phyloP scores from a whole-genome alignment of 1,140 invertebrate species.

The Lepidurus apus region DNA sequence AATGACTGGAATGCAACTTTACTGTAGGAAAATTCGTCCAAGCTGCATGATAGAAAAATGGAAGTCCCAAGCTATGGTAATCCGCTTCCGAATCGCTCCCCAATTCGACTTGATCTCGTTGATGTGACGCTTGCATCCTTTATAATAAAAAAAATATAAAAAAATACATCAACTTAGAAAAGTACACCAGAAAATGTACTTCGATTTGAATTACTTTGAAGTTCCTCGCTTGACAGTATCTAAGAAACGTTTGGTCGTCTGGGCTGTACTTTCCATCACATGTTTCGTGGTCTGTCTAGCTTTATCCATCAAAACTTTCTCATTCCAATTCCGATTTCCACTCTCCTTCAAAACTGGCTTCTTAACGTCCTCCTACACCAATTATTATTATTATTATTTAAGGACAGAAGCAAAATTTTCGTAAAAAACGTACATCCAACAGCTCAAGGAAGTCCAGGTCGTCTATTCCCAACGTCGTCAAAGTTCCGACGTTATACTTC shows the following conservation, averaged over 20 bases:
- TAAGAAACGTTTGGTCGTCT: conserved; percentile 24
- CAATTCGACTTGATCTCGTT: background rate
- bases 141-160: background rate
- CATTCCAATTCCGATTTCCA: background rate
- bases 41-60: conserved; percentile 24
- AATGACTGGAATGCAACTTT: conserved; percentile 23
- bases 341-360: background rate
- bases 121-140: background rate
- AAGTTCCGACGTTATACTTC: background rate
- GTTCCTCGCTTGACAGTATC: conserved; percentile 27
- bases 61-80: conserved; percentile 11
- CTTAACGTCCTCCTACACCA: conserved; percentile 10
- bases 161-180: background rate
- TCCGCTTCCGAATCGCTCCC: background rate
- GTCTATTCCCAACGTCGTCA: background rate
- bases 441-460: background rate
- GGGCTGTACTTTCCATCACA: conserved; percentile 25
- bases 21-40: background rate
- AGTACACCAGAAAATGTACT: background rate
- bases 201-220: background rate
- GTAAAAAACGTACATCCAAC: background rate
- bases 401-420: background rate
- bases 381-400: background rate
- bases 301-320: background rate
- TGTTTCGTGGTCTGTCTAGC: conserved; percentile 20